Evolutionary conservation across 2,797 vertebrate species (phyloP).

Genomic region (Girardinus metallicus): DNA sequence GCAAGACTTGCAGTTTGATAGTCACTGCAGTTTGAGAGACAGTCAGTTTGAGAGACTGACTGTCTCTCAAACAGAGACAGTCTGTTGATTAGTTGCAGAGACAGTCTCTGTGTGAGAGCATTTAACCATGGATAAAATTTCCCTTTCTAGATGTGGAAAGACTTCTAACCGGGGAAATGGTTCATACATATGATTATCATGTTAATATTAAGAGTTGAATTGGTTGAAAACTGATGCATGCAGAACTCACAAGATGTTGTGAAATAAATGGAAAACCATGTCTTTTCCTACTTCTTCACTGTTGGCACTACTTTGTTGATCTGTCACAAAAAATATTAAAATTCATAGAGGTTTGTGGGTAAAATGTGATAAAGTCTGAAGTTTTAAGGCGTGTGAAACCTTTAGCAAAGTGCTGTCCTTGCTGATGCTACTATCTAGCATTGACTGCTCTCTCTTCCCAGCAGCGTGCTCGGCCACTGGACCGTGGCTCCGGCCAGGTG

Average conservation of each 20-base stretch:
- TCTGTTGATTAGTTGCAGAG: too few relatives aligned
- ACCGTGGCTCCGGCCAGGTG: conserved; percentile 88
- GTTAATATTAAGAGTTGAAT: background rate
- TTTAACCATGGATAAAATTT: background rate
- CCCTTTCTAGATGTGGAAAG: background rate
- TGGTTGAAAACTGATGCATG: background rate
- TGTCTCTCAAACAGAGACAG: too few relatives aligned
- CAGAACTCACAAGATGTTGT: background rate
- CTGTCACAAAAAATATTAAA: background rate
- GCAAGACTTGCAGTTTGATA: background rate
- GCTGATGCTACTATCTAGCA: conserved; percentile 62
- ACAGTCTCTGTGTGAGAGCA: background rate
- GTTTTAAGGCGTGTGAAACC: background rate
- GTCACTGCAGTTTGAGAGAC: background rate
- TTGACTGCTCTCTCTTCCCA: conserved; percentile 86
- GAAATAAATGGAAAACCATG: background rate
- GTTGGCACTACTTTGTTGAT: background rate
- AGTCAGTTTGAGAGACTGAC: too few relatives aligned
- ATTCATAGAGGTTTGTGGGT: background rate
- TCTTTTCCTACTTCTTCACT: background rate
- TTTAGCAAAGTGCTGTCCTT: conserved; percentile 5
- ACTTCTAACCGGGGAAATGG: background rate
- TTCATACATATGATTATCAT: background rate
- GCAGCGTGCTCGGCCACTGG: conserved; percentile 83
- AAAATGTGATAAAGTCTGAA: background rate